Evolutionary conservation across 2,113 vertebrate genomes (phyloP).

Genomic region (Elephas maximus): DNA sequence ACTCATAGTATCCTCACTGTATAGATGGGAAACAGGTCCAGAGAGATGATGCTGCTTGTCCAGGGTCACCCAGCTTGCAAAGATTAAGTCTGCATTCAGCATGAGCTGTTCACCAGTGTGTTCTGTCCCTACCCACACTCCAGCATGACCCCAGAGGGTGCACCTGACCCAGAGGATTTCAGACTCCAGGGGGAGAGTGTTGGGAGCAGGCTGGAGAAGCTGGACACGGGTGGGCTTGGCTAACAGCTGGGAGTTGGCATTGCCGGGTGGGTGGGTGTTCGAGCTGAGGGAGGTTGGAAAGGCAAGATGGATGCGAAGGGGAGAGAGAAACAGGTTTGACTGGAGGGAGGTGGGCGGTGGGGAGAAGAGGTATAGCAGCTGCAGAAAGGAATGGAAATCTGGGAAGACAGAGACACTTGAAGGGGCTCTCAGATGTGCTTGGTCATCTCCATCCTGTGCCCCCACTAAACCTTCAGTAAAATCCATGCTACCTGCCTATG

Average conservation of each 20-base stretch:
- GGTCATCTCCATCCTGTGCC: background rate
- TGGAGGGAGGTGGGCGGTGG: background rate
- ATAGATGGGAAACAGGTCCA: background rate
- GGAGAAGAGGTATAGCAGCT: background rate
- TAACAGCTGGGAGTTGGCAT: no score
- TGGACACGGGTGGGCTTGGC: accelerated
- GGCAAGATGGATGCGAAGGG: background rate
- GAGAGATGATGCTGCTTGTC: background rate
- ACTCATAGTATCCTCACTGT: background rate
- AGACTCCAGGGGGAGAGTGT: background rate
- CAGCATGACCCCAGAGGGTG: background rate
- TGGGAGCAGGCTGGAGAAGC: background rate
- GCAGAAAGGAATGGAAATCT: background rate
- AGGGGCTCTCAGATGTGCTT: background rate
- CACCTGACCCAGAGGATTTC: background rate
- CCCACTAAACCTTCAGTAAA: background rate
- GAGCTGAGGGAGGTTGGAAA: no score
- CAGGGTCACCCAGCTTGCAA: slow-evolving; percentile 2
- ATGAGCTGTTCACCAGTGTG: background rate
- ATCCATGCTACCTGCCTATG: accelerated
- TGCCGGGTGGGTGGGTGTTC: background rate
- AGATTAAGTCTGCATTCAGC: slow-evolving; percentile 9
- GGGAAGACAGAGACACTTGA: background rate
- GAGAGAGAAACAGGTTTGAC: no score
- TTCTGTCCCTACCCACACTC: background rate